phyloP scores from a whole-genome alignment of 1,140 invertebrate genomes.

The Hycleus phaleratus region DNA sequence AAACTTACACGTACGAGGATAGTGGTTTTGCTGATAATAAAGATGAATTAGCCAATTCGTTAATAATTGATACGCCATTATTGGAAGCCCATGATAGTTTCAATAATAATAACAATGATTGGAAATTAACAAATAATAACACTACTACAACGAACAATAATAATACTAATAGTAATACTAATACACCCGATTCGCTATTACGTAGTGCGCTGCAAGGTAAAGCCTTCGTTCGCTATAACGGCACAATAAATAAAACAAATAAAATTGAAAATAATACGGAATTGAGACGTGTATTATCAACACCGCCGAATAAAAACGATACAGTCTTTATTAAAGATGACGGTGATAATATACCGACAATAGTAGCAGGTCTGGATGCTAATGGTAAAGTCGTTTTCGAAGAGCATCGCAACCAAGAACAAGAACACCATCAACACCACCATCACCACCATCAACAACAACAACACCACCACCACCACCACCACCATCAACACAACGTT shows the following conservation, averaged over 20 bases:
- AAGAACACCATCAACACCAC: constrained; percentile 46
- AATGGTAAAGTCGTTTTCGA: constrained; percentile 41
- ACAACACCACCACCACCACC: constrained; percentile 44
- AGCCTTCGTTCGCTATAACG: constrained; percentile 51
- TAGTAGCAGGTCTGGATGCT: constrained; percentile 42
- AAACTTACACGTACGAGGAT: constrained; percentile 59
- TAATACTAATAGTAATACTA: constrained; percentile 32
- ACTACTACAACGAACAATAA: constrained; percentile 22
- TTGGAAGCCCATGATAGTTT: constrained; percentile 47
- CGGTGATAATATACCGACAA: constrained; percentile 40
- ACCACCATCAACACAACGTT: constrained; percentile 52
- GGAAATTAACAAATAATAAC: constrained; percentile 47
- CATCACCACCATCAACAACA: constrained; percentile 42
- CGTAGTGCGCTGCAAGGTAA: constrained; percentile 72
- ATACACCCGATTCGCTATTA: constrained; percentile 62
- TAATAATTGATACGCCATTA: constrained; percentile 45
- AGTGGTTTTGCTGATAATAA: constrained; percentile 62
- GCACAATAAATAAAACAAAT: constrained; percentile 26
- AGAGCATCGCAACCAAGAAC: constrained; percentile 41
- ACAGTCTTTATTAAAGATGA: constrained; percentile 40
- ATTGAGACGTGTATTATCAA: constrained; percentile 42
- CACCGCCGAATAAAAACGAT: constrained; percentile 45
- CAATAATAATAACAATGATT: constrained; percentile 69
- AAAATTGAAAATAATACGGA: constrained; percentile 43
- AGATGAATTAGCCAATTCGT: constrained; percentile 44